Evolutionary conservation across 2,797 vertebrate species (phyloP), one percentile per base, ranked within the genome.

Genomic region (Amazonetta brasiliensis): DNA sequence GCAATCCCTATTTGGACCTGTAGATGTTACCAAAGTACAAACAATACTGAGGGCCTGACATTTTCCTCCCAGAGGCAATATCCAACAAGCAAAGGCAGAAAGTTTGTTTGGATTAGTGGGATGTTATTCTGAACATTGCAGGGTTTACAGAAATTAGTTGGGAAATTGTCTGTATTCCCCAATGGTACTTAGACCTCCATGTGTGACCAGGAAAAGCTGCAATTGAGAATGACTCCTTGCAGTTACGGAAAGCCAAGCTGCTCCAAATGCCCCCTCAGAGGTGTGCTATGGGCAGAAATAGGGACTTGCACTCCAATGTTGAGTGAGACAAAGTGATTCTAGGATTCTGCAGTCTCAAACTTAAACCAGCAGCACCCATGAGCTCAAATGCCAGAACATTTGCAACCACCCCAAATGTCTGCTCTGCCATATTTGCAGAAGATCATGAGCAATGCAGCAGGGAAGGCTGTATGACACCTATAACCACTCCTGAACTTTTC

Each of bases 1-100:
- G 78, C 87, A 92, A 73, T 93, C 75, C 86, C 78, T 56, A 6
- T 41, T 84, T 72, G 66, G 35, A 83, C 78, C 91, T 89, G 72
- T 62, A 92, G 91, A 67, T 95, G 92, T 55, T 96, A 90, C 43
- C 52, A 68, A 76, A 76, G 54, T 31, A 90, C 80, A 94, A 94
- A 84, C 44, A 82, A 92, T 72, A 72, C 52, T 23, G 54, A 85
- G 15, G 33, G 50, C 17, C 23, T 43, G 46, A 41, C 31, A 37
- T 86, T 54, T 63, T 63, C 46, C 59, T 60, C 9, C 50, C 71
- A 60, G 41, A 50, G 30, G 69, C 17, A 67, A 68, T 28, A 26
- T 25, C 18, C 26, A 48, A 62, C 22, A 72, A 88, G 50, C 17
- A 66, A 85, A 43, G 28, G 23, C 18, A 48, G 31, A 66, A 62